Conservation (phyloP, 2,113 vertebrate genomes). For the Halcyon malimbica region DNA sequence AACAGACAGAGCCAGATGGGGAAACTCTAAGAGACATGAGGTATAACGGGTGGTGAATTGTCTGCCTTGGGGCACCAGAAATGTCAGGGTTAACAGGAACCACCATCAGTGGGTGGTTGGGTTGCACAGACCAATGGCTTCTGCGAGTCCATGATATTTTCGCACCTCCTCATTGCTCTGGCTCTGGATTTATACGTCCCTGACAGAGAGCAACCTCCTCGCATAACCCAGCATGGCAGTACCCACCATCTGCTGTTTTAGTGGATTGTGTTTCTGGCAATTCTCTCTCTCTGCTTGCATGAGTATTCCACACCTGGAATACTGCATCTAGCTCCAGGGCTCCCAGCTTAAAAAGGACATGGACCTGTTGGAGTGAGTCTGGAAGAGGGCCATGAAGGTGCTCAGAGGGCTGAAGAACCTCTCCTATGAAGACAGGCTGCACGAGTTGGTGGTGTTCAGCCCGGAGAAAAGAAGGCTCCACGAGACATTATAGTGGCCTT, state of each 20-base stretch:
- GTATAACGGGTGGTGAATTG: background rate
- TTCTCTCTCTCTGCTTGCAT: background rate
- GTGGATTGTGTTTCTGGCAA: background rate
- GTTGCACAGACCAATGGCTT: background rate
- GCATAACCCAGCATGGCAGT: accelerated
- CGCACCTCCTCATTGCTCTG: background rate
- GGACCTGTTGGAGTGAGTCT: background rate
- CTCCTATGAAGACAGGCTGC: background rate
- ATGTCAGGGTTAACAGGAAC: background rate
- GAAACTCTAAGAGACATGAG: accelerated
- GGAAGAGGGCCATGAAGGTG: background rate
- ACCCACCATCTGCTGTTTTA: background rate
- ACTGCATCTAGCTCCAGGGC: too few relatives aligned
- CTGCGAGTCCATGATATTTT: background rate
- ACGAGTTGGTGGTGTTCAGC: background rate
- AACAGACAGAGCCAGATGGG: background rate
- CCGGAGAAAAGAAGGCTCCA: background rate
- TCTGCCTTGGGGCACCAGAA: background rate
- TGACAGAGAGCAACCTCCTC: background rate
- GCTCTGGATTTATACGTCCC: background rate
- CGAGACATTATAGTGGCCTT: background rate
- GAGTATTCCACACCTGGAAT: too few relatives aligned
- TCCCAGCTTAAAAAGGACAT: background rate
- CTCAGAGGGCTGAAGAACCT: background rate
- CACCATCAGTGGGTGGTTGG: background rate